Evolutionary conservation across 2,797 vertebrate genomes (phyloP).

Genomic region (Enteromius afrohamiltoni): DNA sequence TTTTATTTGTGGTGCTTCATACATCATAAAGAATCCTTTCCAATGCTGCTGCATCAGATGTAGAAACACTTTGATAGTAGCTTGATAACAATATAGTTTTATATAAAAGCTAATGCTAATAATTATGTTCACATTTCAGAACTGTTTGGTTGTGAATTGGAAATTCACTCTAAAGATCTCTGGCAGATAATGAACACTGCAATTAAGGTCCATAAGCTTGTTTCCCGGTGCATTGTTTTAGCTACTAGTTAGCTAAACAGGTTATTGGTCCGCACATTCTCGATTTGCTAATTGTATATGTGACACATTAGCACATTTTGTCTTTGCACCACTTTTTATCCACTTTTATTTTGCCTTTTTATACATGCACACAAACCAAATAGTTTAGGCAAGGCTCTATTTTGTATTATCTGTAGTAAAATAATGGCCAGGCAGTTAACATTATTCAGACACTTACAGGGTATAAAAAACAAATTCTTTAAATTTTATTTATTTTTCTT

Average conservation of each 20-base stretch:
- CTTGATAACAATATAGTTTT: background rate
- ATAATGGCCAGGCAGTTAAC: background rate
- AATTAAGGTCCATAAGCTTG: background rate
- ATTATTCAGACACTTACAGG: background rate
- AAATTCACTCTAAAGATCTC: background rate
- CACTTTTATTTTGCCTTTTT: background rate
- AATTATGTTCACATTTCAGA: background rate
- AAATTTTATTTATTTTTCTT: background rate
- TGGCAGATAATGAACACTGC: background rate
- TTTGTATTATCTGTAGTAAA: background rate
- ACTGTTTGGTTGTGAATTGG: background rate
- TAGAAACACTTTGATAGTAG: background rate
- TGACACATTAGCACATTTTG: background rate
- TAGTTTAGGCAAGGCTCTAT: background rate
- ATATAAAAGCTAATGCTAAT: background rate
- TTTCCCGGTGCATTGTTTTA: background rate
- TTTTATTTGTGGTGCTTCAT: background rate
- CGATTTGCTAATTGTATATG: background rate
- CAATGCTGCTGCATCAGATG: no score
- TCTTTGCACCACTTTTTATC: conserved; percentile 44
- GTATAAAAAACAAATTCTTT: background rate
- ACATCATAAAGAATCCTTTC: background rate
- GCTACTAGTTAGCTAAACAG: background rate
- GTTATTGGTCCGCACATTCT: background rate
- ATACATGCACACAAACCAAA: background rate